Conservation (phyloP, 2,113 vertebrate genomes). For the Dryoscopus gambensis region DNA sequence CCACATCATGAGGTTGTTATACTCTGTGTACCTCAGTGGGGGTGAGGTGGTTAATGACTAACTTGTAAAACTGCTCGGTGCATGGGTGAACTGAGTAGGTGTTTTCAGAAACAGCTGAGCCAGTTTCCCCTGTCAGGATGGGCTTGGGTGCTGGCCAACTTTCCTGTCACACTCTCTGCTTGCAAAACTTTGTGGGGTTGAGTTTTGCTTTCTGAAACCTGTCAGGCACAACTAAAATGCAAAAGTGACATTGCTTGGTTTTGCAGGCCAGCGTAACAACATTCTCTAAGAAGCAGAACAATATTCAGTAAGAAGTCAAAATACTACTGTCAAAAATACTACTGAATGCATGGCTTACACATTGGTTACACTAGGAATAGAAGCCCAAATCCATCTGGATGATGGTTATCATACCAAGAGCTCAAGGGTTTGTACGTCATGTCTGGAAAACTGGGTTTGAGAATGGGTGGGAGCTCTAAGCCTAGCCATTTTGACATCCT, state of each 20-base stretch:
- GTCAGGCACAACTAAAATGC: neutral
- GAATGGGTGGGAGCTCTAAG: neutral
- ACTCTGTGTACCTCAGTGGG: neutral
- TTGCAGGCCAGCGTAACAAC: neutral
- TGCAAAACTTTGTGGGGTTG: constrained; percentile 5
- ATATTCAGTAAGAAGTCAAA: neutral
- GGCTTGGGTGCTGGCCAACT: constrained; percentile 18
- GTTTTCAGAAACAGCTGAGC: constrained; percentile 51
- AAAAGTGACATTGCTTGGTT: neutral
- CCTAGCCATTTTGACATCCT: neutral
- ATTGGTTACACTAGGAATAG: neutral
- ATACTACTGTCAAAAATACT: neutral
- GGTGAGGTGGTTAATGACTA: constrained; percentile 29
- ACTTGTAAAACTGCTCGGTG: neutral
- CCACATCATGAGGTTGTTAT: neutral
- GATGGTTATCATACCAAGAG: neutral
- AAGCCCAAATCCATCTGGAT: neutral
- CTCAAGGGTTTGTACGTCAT: neutral
- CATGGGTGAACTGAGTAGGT: constrained; percentile 42
- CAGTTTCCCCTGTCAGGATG: constrained; percentile 29
- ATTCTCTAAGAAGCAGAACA: neutral
- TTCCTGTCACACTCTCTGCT: constrained; percentile 3
- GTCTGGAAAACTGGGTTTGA: neutral
- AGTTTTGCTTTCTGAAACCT: constrained; percentile 28
- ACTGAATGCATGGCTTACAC: neutral